Evolutionary conservation across 92 coral and sea anemone genomes (phyloP), one percentile per base, ranked within the genome.

Genomic region (Porites divaricata): DNA sequence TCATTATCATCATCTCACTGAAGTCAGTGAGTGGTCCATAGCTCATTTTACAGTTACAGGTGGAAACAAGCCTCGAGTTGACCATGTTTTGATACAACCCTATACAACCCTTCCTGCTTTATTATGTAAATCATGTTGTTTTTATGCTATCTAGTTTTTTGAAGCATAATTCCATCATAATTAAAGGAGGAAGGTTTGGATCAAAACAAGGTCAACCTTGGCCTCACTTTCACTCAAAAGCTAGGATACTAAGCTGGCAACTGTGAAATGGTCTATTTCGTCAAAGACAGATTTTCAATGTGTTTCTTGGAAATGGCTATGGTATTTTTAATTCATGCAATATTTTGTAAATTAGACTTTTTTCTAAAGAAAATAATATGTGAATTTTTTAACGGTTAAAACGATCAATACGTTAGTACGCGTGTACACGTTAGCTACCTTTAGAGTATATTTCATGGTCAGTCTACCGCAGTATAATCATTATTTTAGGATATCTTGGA

Each of bases 401-500:
- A 51, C 26, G 24, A 67, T 67, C 62, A 24, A 78, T 80, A 65
- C 28, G 70, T 76, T 19, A 8, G 70, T 45, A 9, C 17, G 4
- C 45, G 45, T 35, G 45, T 41, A 28, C 63, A 1, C 8, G 19
- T 41, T 28, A 54, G 26, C 20, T 63, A 23, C 35, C 41, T 63
- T 63, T 63, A 48, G 81, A 2, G 41, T 3, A 54, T 28, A 19
- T 35, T 58, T 12, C 72, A 14, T 14, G 9, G 21, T 52, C 15
- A 48, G 21, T 59, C 17, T 41, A 12, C 73, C 17, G 8, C 21
- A 21, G 8, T 69, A 24, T 58, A 23, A 10, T 12, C 21, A 15
- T 21, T 15, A 35, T 80, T 68, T 68, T 68, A 79, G 75, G 59
- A 51, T 67, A 69, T 80, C 76, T 57, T 15, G 58, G 64, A 53